phyloP scores from a whole-genome alignment of 2,113 vertebrate species.

The Gymnarchus niloticus region DNA sequence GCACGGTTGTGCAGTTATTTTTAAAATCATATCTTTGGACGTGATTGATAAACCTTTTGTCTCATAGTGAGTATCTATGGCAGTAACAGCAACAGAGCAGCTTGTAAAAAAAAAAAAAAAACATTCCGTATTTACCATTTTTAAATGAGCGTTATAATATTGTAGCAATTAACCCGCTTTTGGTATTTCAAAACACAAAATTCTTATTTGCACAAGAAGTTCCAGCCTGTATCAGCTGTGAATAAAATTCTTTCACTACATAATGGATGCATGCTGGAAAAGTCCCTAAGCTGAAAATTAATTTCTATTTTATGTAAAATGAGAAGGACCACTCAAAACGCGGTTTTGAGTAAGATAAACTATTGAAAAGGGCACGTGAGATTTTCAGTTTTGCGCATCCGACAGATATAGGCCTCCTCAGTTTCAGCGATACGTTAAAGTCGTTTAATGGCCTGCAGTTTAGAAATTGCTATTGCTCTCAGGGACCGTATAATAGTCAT shows the following conservation, averaged over 20 bases:
- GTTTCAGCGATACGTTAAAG: not conserved
- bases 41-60: not conserved
- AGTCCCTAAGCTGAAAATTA: not conserved
- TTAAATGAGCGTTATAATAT: not conserved
- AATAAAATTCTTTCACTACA: not conserved
- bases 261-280: not conserved
- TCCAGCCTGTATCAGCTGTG: not conserved
- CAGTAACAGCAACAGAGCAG: not conserved
- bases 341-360: too few relatives aligned
- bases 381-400: not conserved
- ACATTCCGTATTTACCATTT: not conserved
- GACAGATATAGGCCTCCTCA: not conserved
- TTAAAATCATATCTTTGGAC: not conserved
- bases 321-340: not conserved
- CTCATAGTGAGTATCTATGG: not conserved
- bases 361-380: too few relatives aligned
- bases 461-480: not conserved
- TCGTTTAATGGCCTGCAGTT: not conserved
- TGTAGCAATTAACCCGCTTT: not conserved
- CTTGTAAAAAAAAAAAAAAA: not conserved
- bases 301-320: not conserved
- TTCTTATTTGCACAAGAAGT: not conserved
- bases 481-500: not conserved
- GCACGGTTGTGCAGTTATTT: too few relatives aligned
- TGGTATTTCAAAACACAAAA: not conserved